phyloP scores from a whole-genome alignment of 2,797 vertebrate genomes.

The Perodicticus potto region DNA sequence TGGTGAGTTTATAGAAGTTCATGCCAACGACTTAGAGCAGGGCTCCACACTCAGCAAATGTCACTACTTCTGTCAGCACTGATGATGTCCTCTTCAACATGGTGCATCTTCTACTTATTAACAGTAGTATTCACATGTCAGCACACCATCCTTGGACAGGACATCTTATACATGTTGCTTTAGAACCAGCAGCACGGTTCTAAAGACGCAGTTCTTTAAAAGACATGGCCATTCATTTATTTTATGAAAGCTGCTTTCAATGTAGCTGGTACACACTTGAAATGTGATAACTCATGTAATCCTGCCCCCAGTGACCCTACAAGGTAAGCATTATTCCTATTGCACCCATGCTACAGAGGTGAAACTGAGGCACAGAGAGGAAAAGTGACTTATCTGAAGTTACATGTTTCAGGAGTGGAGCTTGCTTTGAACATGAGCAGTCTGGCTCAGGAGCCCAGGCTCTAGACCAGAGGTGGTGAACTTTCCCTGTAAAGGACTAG shows the following conservation, averaged over 20 bases:
- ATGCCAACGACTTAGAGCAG: not conserved
- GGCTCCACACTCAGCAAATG: not conserved
- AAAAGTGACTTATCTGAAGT: not conserved
- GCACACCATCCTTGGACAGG: not conserved
- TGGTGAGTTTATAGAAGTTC: not conserved
- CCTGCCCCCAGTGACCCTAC: not conserved
- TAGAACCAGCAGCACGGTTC: not conserved
- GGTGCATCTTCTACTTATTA: not conserved
- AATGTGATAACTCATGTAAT: not conserved
- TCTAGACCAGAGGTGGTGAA: not conserved
- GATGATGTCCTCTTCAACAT: rapidly evolving
- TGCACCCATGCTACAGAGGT: not conserved
- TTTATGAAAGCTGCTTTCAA: not conserved
- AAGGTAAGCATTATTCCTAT: no score
- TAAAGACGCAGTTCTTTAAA: not conserved
- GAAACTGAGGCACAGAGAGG: not conserved
- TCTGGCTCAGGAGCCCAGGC: not conserved
- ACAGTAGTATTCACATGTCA: rapidly evolving
- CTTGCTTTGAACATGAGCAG: not conserved
- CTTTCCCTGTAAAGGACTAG: not conserved
- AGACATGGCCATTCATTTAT: not conserved
- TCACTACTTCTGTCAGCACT: rapidly evolving
- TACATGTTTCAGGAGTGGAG: not conserved
- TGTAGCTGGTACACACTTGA: not conserved
- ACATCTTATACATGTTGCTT: not conserved